Percentiles rank a stretch among this genome's conserved stretches.
These are phyloP conservation scores for Pyrrhia umbra DNA, from an alignment of 2,888 invertebrate species.

Conservation along the genomic window DNA sequence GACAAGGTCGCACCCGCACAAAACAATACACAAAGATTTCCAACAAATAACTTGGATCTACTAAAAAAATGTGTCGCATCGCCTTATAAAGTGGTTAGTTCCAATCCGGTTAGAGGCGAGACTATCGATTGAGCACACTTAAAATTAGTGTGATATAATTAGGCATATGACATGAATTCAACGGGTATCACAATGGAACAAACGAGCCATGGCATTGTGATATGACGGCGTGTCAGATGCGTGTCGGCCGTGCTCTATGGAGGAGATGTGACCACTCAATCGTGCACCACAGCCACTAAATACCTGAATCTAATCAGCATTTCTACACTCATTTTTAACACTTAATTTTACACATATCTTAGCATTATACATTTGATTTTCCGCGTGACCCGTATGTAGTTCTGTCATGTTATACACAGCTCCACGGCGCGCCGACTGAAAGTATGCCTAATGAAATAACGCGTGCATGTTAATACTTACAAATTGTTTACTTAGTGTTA, in stretches of 20 bases:
- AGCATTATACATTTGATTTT: slow-evolving; percentile 85
- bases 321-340: slow-evolving; percentile 90
- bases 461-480: slow-evolving; percentile 50
- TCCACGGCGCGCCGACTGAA: slow-evolving; percentile 39
- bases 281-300: slow-evolving; percentile 81
- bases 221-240: slow-evolving; percentile 85
- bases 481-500: slow-evolving; percentile 54
- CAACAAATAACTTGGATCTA: slow-evolving; percentile 52
- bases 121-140: slow-evolving; percentile 82
- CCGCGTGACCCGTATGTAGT: slow-evolving; percentile 74
- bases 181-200: slow-evolving; percentile 86
- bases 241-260: slow-evolving; percentile 79
- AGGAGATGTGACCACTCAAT: slow-evolving; percentile 86
- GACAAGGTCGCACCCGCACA: slow-evolving; percentile 75
- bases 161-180: slow-evolving; percentile 89
- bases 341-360: slow-evolving; percentile 90
- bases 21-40: slow-evolving; percentile 76
- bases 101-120: slow-evolving; percentile 73
- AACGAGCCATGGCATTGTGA: slow-evolving; percentile 87
- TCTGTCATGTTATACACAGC: slow-evolving; percentile 61
- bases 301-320: slow-evolving; percentile 90
- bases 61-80: slow-evolving; percentile 58
- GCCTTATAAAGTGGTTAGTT: slow-evolving; percentile 59
- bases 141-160: slow-evolving; percentile 86
- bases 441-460: slow-evolving; percentile 61